Conservation (phyloP, 2,113 vertebrate species). For the Sinocyclocheilus anophthalmus region DNA sequence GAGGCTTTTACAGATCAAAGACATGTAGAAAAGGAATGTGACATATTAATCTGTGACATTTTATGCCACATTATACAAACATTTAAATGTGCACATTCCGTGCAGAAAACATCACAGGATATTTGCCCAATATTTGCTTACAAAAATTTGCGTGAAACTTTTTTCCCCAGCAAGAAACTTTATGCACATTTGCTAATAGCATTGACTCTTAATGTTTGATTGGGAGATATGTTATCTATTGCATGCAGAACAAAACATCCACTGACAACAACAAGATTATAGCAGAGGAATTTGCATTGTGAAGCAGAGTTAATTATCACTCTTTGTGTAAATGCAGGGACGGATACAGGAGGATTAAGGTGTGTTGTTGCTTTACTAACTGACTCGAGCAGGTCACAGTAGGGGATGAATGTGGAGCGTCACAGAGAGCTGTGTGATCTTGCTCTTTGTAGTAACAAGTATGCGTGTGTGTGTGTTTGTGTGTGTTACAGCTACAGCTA, state of each 20-base stretch:
- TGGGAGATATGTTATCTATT: not conserved
- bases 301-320: conserved; percentile 13
- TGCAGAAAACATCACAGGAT: not conserved
- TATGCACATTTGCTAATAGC: not conserved
- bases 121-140: not conserved
- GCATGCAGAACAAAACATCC: conserved; percentile 17
- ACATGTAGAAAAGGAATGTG: conserved; percentile 2
- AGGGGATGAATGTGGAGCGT: not conserved
- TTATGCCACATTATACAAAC: conserved; percentile 3
- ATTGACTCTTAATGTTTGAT: not conserved
- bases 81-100: not conserved
- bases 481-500: no score
- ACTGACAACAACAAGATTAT: conserved; percentile 32
- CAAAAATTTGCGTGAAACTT: not conserved
- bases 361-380: not conserved
- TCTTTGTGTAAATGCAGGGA: not conserved
- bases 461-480: not conserved
- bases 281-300: conserved; percentile 25
- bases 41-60: conserved; percentile 2
- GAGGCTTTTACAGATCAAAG: conserved; percentile 27
- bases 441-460: not conserved
- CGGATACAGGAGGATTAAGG: conserved; percentile 20
- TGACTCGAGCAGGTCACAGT: conserved; percentile 5
- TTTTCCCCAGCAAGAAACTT: not conserved
- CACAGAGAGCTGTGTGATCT: not conserved